Evolutionary conservation across 2,113 vertebrate genomes (phyloP), one percentile per base, ranked within the genome.

Genomic region (Phrynocephalus versicolor): DNA sequence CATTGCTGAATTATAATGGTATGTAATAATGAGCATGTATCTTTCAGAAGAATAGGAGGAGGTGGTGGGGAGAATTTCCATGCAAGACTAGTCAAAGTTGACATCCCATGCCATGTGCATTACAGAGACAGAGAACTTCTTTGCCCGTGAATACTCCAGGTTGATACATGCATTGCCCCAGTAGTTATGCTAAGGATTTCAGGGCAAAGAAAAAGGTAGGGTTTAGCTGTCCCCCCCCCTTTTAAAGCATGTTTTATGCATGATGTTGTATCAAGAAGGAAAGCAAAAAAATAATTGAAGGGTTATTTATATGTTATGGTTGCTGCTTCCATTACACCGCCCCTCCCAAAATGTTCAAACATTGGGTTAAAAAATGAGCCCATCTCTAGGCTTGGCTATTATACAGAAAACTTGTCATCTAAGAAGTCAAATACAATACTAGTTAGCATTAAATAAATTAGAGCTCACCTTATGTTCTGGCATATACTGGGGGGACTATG

Each of bases 381-480:
- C 55, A 65, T 5, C 1, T 10, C 45, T 58, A 71, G 79, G 13
- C 86, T n/a, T 91, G 74, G 62, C 58, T 90, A 85, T 72, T 87
- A 82, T 14, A 64, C 33, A 88, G 81, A 90, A 88, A 86, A 76
- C 23, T 87, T 69, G 67, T 25, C 70, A 82, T 85, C 81, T 87
- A 85, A 87, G 83, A 82, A 92, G 45, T 80, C 74, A 86, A 82
- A 2, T 8, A 58, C 33, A 71, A 37, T 73, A 0, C 15, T 33
- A 5, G 57, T 75, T 74, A 39, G 79, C 89, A 76, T 84, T 71
- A 85, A 84, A 81, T 75, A 33, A 79, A 82, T 72, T 90, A 55
- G 80, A 87, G 75, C 83, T 90, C 58, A 92, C 70, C 64, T 81
- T 87, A 76, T 89, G 57, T 71, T 85, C 87, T 92, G 90, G 90